phyloP scores from a whole-genome alignment of 2,797 vertebrate species.

The Pipistrellus nathusii region DNA sequence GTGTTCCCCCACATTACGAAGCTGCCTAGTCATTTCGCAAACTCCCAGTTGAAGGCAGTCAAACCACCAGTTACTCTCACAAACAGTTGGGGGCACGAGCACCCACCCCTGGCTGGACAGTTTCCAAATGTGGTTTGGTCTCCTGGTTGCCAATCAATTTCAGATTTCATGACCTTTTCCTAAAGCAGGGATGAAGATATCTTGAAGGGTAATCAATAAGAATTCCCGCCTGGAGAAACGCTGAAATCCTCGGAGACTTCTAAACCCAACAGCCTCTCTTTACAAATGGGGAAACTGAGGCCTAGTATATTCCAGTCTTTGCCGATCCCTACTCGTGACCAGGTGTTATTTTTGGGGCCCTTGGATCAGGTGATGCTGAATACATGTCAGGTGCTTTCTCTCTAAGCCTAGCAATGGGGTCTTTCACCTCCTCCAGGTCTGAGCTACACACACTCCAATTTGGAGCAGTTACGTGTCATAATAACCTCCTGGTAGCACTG shows the following conservation, averaged over 20 bases:
- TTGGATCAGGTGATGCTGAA: background rate
- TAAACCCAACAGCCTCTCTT: background rate
- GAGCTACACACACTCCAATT: slow-evolving; percentile 76
- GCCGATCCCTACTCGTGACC: background rate
- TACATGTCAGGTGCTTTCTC: slow-evolving; percentile 34
- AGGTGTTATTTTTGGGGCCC: background rate
- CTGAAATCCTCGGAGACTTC: background rate
- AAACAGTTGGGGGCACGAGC: background rate
- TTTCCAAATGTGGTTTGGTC: background rate
- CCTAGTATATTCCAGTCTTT: background rate
- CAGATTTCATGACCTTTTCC: slow-evolving; percentile 11
- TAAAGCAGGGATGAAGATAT: slow-evolving; percentile 13
- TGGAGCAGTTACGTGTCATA: slow-evolving; percentile 84
- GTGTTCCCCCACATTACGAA: background rate
- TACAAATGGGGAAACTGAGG: background rate
- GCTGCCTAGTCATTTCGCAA: background rate
- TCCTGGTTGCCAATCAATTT: background rate
- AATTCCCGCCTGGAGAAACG: background rate
- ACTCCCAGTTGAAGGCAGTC: background rate
- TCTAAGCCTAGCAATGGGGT: background rate
- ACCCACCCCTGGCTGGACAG: background rate
- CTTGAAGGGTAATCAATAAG: background rate
- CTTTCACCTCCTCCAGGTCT: background rate
- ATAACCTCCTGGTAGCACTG: background rate
- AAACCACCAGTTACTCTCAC: background rate